Percentiles rank a stretch among this genome's conserved stretches.
These are phyloP conservation scores for Megaceryle torquata DNA, from an alignment of 2,113 vertebrate genomes.

Conservation along the genomic window DNA sequence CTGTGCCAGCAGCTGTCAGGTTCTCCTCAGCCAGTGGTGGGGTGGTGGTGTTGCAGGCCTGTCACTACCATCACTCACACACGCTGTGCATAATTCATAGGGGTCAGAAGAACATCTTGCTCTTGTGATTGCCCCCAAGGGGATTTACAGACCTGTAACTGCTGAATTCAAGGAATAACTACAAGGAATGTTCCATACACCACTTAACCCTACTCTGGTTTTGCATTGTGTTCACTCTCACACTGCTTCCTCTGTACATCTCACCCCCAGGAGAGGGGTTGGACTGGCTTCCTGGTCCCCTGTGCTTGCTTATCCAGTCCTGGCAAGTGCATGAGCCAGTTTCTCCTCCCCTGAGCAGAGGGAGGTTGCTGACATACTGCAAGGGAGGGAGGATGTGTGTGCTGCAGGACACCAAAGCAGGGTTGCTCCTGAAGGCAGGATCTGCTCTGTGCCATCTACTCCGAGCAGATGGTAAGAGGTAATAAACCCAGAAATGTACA, in stretches of 20 bases:
- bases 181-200: accelerated
- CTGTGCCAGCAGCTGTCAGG: not conserved
- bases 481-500: not conserved
- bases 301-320: accelerated
- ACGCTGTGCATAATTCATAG: not conserved
- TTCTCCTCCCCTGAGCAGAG: not conserved
- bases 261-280: accelerated
- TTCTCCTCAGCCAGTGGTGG: not conserved
- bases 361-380: accelerated
- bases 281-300: not conserved
- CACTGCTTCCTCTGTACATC: accelerated
- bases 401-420: accelerated
- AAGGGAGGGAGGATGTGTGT: accelerated
- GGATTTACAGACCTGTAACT: not conserved
- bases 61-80: not conserved
- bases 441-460: not conserved
- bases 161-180: not conserved
- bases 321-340: accelerated
- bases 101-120: not conserved
- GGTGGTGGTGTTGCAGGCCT: too few relatives aligned
- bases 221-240: not conserved
- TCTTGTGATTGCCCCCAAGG: not conserved
- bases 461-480: accelerated
- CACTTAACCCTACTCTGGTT: accelerated
- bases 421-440: accelerated